A percentile compares a stretch with the other conserved stretches of the same genome.
Conservation (phyloP, 2,113 vertebrate species). For the Paralichthys olivaceus region DNA sequence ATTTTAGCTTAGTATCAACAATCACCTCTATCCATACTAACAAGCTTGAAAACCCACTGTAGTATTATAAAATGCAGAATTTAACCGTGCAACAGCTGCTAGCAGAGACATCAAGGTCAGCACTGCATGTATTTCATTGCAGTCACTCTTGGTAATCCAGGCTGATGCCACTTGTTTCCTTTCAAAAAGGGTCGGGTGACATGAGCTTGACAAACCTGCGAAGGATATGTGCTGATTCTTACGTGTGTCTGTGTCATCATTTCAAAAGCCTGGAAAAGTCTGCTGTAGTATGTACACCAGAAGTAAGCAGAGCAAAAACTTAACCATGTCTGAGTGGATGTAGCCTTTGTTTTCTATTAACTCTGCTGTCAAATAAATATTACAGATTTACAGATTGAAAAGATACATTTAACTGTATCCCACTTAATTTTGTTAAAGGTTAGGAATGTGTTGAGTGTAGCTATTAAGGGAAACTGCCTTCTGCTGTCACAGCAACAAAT, state of each 20-base stretch:
- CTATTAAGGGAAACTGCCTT: not conserved
- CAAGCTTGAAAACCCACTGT: no score
- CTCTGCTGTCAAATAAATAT: not conserved
- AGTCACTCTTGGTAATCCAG: no score
- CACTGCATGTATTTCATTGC: no score
- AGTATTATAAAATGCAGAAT: not conserved
- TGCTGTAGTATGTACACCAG: not conserved
- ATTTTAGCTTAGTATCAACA: no score
- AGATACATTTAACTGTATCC: constrained; percentile 39
- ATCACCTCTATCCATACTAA: no score
- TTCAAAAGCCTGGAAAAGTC: not conserved
- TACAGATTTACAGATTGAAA: constrained; percentile 50
- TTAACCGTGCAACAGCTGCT: not conserved
- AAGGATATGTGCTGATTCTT: no score
- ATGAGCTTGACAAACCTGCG: not conserved
- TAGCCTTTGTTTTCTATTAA: constrained; percentile 4
- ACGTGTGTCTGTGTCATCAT: not conserved
- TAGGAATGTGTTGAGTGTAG: not conserved
- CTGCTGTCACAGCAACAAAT: constrained; percentile 1
- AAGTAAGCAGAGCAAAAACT: not conserved
- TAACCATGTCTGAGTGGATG: not conserved
- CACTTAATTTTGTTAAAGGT: constrained; percentile 22
- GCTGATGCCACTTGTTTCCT: no score
- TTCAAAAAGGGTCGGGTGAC: not conserved
- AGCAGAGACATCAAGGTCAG: not conserved